phyloP scores from a whole-genome alignment of 2,797 vertebrate species.

The Macrochelys suwanniensis region DNA sequence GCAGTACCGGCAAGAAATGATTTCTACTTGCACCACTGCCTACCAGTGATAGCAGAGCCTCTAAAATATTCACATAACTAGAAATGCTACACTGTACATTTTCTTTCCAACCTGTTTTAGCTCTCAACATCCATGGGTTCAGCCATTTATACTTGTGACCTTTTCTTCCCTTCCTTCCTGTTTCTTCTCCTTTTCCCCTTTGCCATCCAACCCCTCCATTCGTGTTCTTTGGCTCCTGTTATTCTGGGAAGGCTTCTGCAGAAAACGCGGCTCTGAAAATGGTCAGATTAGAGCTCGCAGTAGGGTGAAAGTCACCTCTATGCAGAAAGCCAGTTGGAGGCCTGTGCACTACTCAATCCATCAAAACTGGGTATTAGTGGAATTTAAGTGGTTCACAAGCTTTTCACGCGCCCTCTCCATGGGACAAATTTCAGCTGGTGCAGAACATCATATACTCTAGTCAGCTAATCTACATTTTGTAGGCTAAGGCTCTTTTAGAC shows the following conservation, averaged over 20 bases:
- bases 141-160: conserved; percentile 10
- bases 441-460: background rate
- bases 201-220: conserved; percentile 32
- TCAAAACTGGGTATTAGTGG: conserved; percentile 58
- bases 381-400: conserved; percentile 15
- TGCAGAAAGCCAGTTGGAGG: conserved; percentile 50
- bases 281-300: conserved; percentile 2
- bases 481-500: background rate
- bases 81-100: background rate
- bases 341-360: conserved; percentile 45
- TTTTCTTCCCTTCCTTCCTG: conserved; percentile 26
- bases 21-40: no score
- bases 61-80: background rate
- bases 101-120: background rate
- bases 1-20: no score
- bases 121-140: conserved; percentile 8
- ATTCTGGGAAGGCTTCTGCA: conserved; percentile 27
- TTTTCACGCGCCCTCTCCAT: conserved; percentile 36
- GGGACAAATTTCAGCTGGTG: conserved; percentile 33
- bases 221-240: background rate
- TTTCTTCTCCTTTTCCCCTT: conserved; percentile 30
- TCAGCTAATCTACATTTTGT: background rate
- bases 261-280: conserved; percentile 53
- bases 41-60: conserved; percentile 22
- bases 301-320: conserved; percentile 41